Evolutionary conservation across 2,113 vertebrate genomes (phyloP).

Genomic region (Chlamydotis undulata): DNA sequence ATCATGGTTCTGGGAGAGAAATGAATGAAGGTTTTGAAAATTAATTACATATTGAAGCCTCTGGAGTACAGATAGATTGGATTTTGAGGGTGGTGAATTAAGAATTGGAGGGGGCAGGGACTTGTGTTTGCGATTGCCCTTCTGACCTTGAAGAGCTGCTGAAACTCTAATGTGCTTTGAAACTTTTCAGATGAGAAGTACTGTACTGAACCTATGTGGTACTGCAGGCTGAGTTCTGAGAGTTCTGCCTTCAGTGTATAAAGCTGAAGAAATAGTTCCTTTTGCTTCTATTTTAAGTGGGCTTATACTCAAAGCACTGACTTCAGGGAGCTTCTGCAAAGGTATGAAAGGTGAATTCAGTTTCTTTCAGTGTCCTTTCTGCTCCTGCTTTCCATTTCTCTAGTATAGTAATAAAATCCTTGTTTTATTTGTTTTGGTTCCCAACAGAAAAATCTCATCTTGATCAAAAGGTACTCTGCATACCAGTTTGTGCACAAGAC

Average conservation of each 20-base stretch:
- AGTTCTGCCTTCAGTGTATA: background rate
- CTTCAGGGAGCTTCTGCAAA: background rate
- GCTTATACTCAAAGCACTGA: background rate
- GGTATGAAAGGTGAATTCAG: background rate
- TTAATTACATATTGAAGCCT: background rate
- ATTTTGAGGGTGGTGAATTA: background rate
- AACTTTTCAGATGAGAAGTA: background rate
- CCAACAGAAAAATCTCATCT: background rate
- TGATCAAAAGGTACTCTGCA: background rate
- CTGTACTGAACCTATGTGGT: background rate
- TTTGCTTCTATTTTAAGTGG: background rate
- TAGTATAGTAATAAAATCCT: background rate
- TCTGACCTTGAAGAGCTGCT: constrained; percentile 36
- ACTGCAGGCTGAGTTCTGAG: background rate
- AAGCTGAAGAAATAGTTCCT: background rate
- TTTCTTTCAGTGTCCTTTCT: background rate
- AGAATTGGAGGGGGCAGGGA: background rate
- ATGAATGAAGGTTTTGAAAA: background rate
- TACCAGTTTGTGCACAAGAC: background rate
- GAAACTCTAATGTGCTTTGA: background rate
- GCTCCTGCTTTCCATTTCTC: background rate
- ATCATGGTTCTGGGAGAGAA: background rate
- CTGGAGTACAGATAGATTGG: background rate
- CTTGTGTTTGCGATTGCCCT: background rate
- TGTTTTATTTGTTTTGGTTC: background rate